Conservation (phyloP, 2,113 vertebrate genomes). For the Semicossyphus pulcher region DNA sequence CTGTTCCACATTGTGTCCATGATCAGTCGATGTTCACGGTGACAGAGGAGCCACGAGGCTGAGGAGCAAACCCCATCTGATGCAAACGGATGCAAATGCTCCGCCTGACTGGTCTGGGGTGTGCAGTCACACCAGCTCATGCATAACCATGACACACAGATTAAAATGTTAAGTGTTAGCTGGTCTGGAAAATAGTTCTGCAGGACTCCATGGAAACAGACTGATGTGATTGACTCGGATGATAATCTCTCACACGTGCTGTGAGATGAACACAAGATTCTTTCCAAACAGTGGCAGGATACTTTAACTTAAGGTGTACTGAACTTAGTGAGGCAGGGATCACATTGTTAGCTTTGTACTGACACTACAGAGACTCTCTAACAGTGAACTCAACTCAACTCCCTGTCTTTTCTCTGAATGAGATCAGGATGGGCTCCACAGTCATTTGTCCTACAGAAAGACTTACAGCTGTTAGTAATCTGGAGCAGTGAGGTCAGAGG, state of each 20-base stretch:
- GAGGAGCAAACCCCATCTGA: background rate
- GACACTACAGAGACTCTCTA: background rate
- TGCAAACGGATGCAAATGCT: slow-evolving; percentile 33
- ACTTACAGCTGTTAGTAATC: too few relatives aligned
- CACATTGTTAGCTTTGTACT: background rate
- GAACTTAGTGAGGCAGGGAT: background rate
- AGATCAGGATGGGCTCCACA: background rate
- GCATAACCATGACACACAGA: slow-evolving; percentile 19
- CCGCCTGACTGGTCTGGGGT: slow-evolving; percentile 20
- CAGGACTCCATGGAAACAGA: background rate
- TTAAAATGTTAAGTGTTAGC: slow-evolving; percentile 4
- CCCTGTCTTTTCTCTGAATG: slow-evolving; percentile 1
- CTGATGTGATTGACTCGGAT: background rate
- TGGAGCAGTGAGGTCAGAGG: too few relatives aligned
- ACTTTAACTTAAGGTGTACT: slow-evolving; percentile 16
- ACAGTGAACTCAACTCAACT: slow-evolving; percentile 16
- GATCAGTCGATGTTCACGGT: background rate
- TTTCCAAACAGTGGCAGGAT: slow-evolving; percentile 21
- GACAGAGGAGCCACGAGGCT: slow-evolving; percentile 5
- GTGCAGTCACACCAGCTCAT: background rate
- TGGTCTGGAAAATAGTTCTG: slow-evolving; percentile 7
- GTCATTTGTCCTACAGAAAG: background rate
- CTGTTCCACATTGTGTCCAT: background rate
- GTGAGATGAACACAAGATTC: background rate
- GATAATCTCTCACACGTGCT: background rate